Conservation (phyloP, 2,113 vertebrate genomes). For the Ibidorhyncha struthersii region DNA sequence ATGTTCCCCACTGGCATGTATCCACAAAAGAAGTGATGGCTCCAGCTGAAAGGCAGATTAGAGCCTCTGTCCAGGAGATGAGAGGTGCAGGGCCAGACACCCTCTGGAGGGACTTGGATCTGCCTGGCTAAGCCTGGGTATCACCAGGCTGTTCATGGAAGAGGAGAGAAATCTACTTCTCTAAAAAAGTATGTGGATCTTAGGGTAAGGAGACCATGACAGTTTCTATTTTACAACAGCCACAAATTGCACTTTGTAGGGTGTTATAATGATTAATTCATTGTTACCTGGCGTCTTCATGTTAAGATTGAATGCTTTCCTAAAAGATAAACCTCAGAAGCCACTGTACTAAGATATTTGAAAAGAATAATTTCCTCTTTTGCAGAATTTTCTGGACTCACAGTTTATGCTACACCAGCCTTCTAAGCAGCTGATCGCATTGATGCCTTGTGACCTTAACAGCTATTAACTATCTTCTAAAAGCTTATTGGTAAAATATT, state of each 20-base stretch:
- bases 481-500: slow-evolving; percentile 36
- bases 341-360: neutral
- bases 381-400: neutral
- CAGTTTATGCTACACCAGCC: neutral
- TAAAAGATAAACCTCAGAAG: neutral
- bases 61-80: neutral
- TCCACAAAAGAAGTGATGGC: neutral
- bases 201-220: neutral
- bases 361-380: neutral
- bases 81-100: neutral
- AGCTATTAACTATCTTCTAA: neutral
- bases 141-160: neutral
- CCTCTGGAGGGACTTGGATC: neutral
- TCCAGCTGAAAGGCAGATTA: neutral
- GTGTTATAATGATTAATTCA: neutral
- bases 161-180: neutral
- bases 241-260: neutral
- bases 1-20: neutral
- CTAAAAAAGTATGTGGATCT: neutral
- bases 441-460: neutral
- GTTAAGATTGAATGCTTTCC: neutral
- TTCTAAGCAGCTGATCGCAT: neutral
- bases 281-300: neutral
- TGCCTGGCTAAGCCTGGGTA: neutral
- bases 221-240: neutral